Base-by-base conservation (phyloP, 2,113 vertebrate species). In the Halichoeres trimaculatus region DNA sequence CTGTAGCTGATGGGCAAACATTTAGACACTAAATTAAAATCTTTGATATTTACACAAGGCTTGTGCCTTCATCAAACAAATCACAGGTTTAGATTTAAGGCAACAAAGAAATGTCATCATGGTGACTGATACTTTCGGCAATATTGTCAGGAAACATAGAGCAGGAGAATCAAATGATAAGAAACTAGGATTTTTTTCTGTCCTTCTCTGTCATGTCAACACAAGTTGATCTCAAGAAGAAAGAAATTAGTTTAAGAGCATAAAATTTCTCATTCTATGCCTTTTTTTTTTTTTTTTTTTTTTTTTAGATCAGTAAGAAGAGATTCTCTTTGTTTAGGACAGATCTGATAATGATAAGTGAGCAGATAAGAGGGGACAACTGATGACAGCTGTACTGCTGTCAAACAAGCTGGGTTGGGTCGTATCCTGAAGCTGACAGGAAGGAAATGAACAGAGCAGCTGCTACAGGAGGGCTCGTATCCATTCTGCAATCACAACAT, bases 1-100 rank as follows among this genome's bases (percentile, higher is more conserved):
- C 45, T 23, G 56, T 57, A 26, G 59, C 54, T 38, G 61, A 0
- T 35, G n/a, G 23, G 71, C 48, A 61, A 84, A 75, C 58, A 47
- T 35, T 47, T 10, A 24, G 59, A 56, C 26, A 66, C 38, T 35
- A 35, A 72, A n/a, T 19, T 17, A 57, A 74, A 35, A 10, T 26
- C 57, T 36, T 3, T 17, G 17, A 16, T 7, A 17, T 59, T 41
- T 35, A 52, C 52, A 38, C 19, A 12, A 24, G 40, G 20, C 22
- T 52, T 0, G 11, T n/a, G 58, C 13, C 3, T 50, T 57, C 20
- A 13, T 30, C 20, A 47, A 74, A 53, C 56, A 60, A 48, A 45
- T 20, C 36, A 6, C 14, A 24, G 45, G 14, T 14, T 16, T 19
- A 41, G 19, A 0, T n/a, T 62, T 60, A 57, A 47, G 43, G 34